A percentile compares a stretch with the other conserved stretches of the same genome.
Conservation (phyloP, 1,140 invertebrate species). For the Drosophila melanica region DNA sequence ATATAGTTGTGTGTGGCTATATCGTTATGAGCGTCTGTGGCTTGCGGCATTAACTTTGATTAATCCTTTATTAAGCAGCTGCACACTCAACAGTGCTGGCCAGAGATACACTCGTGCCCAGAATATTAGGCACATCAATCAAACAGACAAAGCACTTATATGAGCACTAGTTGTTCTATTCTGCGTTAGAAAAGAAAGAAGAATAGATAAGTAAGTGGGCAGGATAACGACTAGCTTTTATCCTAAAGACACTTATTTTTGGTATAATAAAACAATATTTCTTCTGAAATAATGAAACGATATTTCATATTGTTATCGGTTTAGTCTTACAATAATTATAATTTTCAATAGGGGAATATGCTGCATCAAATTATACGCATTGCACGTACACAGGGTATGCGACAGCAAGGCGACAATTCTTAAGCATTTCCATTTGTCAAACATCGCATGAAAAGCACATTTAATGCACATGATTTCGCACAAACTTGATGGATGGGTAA, state of each 20-base stretch:
- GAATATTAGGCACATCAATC: constrained; percentile 13
- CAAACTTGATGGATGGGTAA: constrained; percentile 24
- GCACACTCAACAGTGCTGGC: constrained; percentile 7
- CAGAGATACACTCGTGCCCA: constrained; percentile 2
- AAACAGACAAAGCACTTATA: constrained; percentile 3
- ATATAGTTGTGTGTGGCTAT: constrained; percentile 18
- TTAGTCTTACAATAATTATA: background rate
- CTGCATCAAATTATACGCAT: background rate
- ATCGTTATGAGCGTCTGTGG: constrained; percentile 33
- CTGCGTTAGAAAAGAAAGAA: background rate
- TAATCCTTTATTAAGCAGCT: constrained; percentile 65
- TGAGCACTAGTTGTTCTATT: background rate
- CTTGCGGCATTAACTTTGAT: constrained; percentile 67
- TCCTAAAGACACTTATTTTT: background rate
- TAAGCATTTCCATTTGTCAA: constrained; percentile 34
- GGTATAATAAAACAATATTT: no score
- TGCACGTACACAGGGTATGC: background rate
- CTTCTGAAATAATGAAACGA: no score
- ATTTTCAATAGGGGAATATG: no score
- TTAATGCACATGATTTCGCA: constrained; percentile 31
- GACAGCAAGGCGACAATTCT: background rate
- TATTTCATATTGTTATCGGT: no score
- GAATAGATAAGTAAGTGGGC: background rate
- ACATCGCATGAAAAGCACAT: constrained; percentile 4
- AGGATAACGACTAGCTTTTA: background rate